Percentiles rank a stretch among this genome's conserved stretches.
These are phyloP conservation scores for Volucella zonaria DNA, from an alignment of 2,888 invertebrate species.

Conservation along the genomic window DNA sequence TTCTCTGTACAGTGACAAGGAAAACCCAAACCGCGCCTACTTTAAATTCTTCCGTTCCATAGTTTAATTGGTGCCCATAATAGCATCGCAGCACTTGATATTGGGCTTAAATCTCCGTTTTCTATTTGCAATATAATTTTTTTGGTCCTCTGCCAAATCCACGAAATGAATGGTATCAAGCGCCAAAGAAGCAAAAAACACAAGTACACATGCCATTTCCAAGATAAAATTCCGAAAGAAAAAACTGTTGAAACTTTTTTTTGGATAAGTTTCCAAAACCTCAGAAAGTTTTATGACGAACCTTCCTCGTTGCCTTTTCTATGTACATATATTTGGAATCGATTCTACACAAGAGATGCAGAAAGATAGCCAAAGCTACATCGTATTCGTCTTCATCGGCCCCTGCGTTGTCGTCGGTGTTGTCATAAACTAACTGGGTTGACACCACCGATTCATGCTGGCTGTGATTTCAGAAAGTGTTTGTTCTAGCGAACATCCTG, in stretches of 20 bases:
- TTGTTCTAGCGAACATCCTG: conserved; percentile 71
- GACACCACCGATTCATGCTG: conserved; percentile 66
- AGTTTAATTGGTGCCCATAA: conserved; percentile 69
- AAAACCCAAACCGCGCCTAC: conserved; percentile 51
- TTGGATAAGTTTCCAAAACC: conserved; percentile 66
- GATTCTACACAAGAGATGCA: conserved; percentile 58
- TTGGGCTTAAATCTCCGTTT: conserved; percentile 66
- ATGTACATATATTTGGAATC: conserved; percentile 60
- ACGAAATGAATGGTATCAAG: conserved; percentile 40
- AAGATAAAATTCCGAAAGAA: conserved; percentile 21
- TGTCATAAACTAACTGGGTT: conserved; percentile 62
- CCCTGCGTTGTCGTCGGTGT: conserved; percentile 24
- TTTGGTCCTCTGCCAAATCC: conserved; percentile 67
- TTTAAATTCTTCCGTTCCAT: conserved; percentile 59
- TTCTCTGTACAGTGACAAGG: conserved; percentile 32
- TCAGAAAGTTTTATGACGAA: conserved; percentile 72
- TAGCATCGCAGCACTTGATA: conserved; percentile 64
- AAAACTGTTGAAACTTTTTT: conserved; percentile 41
- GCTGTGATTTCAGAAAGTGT: conserved; percentile 66
- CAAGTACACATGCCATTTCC: conserved; percentile 19
- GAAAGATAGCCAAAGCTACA: conserved; percentile 34
- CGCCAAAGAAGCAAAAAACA: conserved; percentile 47
- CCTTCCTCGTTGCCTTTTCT: conserved; percentile 66
- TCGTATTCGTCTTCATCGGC: conserved; percentile 21
- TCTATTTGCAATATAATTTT: conserved; percentile 70